A percentile compares a stretch with the other conserved stretches of the same genome.
phyloP scores from a whole-genome alignment of 2,113 vertebrate species.

The Pantherophis guttatus region DNA sequence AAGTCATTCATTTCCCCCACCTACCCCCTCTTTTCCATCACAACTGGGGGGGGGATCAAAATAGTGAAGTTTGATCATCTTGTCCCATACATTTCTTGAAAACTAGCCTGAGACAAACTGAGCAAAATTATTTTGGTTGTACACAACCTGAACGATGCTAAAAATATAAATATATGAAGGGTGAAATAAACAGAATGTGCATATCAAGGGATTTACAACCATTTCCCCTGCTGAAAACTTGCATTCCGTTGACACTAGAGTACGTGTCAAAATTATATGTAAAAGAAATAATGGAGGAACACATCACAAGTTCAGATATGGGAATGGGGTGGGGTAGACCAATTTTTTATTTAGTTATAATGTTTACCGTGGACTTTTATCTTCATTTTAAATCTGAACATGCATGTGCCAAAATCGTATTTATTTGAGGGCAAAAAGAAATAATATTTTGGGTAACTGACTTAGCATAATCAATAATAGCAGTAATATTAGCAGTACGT shows the following conservation, averaged over 20 bases:
- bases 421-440: neutral
- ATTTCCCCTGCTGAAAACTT: slow-evolving; percentile 20
- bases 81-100: slow-evolving; percentile 38
- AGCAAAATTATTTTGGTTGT: slow-evolving; percentile 40
- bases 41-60: slow-evolving; percentile 22
- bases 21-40: slow-evolving; percentile 40
- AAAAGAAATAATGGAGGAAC: neutral
- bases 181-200: neutral
- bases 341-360: neutral
- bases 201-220: slow-evolving; percentile 18
- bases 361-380: neutral
- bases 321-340: no score
- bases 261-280: neutral
- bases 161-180: neutral
- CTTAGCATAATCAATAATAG: neutral
- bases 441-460: neutral
- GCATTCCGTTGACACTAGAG: slow-evolving; percentile 3
- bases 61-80: slow-evolving; percentile 67
- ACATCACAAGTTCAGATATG: neutral
- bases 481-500: neutral
- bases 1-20: slow-evolving; percentile 62
- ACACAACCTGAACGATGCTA: neutral
- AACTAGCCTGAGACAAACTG: slow-evolving; percentile 33
- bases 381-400: neutral
- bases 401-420: neutral